Base-by-base conservation (phyloP, 2,113 vertebrate species). In the Cercocebus atys region DNA sequence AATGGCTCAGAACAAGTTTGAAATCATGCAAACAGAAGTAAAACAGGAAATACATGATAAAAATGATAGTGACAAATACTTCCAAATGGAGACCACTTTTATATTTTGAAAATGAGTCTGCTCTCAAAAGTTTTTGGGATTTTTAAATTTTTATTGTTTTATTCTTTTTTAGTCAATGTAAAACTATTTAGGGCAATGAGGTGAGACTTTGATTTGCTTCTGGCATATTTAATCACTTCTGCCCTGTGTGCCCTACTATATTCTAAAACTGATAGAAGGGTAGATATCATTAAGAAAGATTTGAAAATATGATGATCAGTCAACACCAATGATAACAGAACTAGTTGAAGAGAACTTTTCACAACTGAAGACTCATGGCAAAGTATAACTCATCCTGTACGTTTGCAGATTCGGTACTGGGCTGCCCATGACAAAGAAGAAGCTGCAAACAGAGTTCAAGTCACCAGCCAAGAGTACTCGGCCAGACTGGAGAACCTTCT, bases 401-500 rank as follows among this genome's bases (percentile, higher is more conserved):
- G 17, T 94, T 95, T 96, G 17, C 97, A 99, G 99, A 99, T 99
- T 92, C 99, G 99, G 93, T 99, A 99, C 98, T 99, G 99, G 99
- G 99, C 98, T 43, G 97, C 98, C 9, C 98, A 99, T 32, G 99
- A 99, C 86, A 99, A 98, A 70, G 99, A 99, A 98, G 98, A 98
- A 6, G 99, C 99, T 59, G 99, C 99, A n/a, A 99, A 99, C 89
- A 96, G 98, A 72, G 98, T 99, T 22, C 98, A 98, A 94, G 99
- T 99, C 50, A 97, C 98, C 75, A 98, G 98, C 94, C 99, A 97
- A 35, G 99, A 99, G 55, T 99, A 99, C 96, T 99, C 99, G 17
- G 99, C 99, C 80, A 99, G 98, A 83, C 97, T 99, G 87, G 99
- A 99, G 96, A 99, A 99, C 55, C 97, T 99, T 96, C 99, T 99